Conservation (phyloP, 2,888 invertebrate genomes). For the Eristalis intricaria region DNA sequence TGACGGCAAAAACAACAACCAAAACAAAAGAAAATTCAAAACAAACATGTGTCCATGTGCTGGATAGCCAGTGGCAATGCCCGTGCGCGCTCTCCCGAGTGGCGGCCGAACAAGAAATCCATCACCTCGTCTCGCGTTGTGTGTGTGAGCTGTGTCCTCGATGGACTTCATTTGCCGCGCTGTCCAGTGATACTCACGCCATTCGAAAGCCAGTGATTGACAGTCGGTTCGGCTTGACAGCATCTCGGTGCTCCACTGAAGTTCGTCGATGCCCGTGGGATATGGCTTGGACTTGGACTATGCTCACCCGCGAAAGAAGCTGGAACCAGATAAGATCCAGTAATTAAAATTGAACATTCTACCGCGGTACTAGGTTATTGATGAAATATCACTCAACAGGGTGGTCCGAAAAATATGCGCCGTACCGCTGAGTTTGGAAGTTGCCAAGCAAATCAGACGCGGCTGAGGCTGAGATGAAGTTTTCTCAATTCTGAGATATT, state of each 20-base stretch:
- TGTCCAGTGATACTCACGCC: conserved; percentile 46
- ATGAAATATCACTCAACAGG: not conserved
- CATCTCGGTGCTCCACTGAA: conserved; percentile 45
- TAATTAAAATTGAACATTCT: conserved; percentile 48
- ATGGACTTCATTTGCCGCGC: conserved; percentile 61
- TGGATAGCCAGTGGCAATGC: not conserved
- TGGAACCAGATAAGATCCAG: conserved; percentile 25
- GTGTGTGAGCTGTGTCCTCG: conserved; percentile 51
- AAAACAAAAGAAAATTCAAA: not conserved
- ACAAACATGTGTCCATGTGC: conserved; percentile 3
- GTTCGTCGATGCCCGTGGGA: conserved; percentile 36
- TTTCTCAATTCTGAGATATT: conserved; percentile 28
- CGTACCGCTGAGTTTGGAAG: not conserved
- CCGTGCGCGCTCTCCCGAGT: conserved; percentile 21
- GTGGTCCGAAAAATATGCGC: not conserved
- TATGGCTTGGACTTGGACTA: not conserved
- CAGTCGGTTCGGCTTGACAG: conserved; percentile 51
- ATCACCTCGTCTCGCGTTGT: conserved; percentile 52
- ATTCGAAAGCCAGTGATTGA: conserved; percentile 48
- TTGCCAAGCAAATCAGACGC: not conserved
- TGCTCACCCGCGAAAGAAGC: conserved; percentile 12
- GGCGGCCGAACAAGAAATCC: conserved; percentile 65
- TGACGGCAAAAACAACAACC: conserved; percentile 1
- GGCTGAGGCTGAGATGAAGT: not conserved
- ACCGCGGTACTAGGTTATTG: not conserved